Evolutionary conservation across 2,888 invertebrate species (phyloP), one percentile per base, ranked within the genome.

Genomic region (Hirudinaria manillensis): DNA sequence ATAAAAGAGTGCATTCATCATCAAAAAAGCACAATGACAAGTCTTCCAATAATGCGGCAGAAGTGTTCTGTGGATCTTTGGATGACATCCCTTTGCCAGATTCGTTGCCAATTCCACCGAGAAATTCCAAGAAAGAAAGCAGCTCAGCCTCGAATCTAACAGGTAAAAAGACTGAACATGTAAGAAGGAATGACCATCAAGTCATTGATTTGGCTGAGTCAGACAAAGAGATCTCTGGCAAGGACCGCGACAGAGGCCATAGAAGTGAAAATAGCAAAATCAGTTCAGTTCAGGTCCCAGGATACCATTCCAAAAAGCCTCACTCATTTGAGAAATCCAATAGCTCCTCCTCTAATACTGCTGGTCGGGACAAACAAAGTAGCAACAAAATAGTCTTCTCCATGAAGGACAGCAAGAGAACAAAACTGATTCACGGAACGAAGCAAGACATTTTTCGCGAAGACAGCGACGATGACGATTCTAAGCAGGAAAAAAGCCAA

Each of bases 361-460:
- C 7, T n/a, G n/a, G n/a, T 24, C 24, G 29, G 13, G 61, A 29
- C 3, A 61, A 61, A 24, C 29, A 24, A 29, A 61, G 1, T 27
- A 61, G 10, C 10, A 24, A 4, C 19, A 73, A 73, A 29, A 65
- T 73, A 65, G 65, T 73, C 13, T 73, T 73, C 61, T 73, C 73
- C 19, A 73, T 73, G 73, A 56, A 65, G 21, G 73, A 73, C 36
- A 56, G 36, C 19, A 73, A 73, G 19, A 56, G n/a, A n/a, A 13
- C 36, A 3, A 73, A 73, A 29, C n/a, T 56, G 21, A n/a, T 73
- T 16, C 73, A 32, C 3, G 34, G 29, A 2, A n/a, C 34, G 1
- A 73, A 73, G 55, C 53, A 55, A 73, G 73, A 55, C 45, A 65
- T 73, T n/a, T 73, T 73, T 27, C 2, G 61, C 4, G 73, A 73